These are phyloP conservation scores for Cladopsammia gracilis DNA, from an alignment of 64 coral and sea anemone species.

Conservation along the genomic window DNA sequence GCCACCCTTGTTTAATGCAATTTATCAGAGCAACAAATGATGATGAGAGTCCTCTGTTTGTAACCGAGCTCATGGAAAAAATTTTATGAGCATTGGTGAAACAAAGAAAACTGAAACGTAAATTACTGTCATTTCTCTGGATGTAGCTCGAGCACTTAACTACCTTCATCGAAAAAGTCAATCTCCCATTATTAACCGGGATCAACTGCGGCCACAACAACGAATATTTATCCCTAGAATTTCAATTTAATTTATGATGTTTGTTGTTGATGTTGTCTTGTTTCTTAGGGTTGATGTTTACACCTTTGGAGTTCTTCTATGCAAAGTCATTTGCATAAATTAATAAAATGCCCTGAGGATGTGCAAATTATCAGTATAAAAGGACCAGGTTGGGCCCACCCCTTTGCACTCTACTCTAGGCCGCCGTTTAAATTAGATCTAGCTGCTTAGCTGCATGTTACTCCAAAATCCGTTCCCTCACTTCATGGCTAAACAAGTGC, in stretches of 20 bases:
- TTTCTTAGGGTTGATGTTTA: slow-evolving; percentile 22
- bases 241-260: no score
- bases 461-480: not conserved
- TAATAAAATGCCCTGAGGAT: no score
- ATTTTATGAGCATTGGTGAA: slow-evolving; percentile 26
- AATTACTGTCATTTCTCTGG: not conserved
- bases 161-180: slow-evolving; percentile 27
- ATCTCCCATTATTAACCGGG: slow-evolving; percentile 32
- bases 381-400: no score
- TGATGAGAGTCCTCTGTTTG: slow-evolving; percentile 6
- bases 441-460: not conserved
- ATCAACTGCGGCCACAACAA: no score
- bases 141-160: slow-evolving; percentile 37
- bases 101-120: not conserved
- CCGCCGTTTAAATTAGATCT: not conserved
- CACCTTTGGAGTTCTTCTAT: slow-evolving; percentile 2
- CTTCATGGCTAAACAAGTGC: slow-evolving; percentile 13
- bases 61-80: slow-evolving; percentile 31
- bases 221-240: no score
- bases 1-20: slow-evolving; percentile 68
- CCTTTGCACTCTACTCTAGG: slow-evolving; percentile 31
- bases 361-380: no score
- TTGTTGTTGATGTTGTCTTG: not conserved
- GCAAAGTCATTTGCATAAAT: no score
- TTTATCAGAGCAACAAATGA: slow-evolving; percentile 36